Conservation (phyloP, 1,140 invertebrate genomes). For the Aradophagus sp. region DNA sequence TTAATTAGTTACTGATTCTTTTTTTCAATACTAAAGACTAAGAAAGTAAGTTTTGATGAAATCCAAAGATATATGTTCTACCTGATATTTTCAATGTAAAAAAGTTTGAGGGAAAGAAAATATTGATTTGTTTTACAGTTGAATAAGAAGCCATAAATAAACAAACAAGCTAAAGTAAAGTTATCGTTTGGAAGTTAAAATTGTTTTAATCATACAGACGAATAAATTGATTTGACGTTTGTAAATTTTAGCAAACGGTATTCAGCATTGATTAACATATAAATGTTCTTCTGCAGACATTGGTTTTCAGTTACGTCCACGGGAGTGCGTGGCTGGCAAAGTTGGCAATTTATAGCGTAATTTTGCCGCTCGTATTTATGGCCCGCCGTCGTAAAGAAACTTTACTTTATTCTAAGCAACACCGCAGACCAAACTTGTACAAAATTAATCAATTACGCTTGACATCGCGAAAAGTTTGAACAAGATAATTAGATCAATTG, state of each 20-base stretch:
- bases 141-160: no score
- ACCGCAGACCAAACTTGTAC: constrained; percentile 10
- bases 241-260: no score
- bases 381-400: constrained; percentile 20
- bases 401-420: constrained; percentile 47
- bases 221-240: neutral
- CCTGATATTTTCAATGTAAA: no score
- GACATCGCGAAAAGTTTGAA: constrained; percentile 30
- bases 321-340: constrained; percentile 28
- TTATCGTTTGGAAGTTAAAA: neutral
- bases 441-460: constrained; percentile 45
- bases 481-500: constrained; percentile 40
- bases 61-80: no score
- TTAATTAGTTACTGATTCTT: no score
- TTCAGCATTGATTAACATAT: neutral
- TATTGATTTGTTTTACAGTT: no score
- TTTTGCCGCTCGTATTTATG: constrained; percentile 47
- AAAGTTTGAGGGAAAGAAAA: no score
- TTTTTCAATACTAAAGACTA: no score
- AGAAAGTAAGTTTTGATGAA: no score
- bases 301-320: constrained; percentile 17
- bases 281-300: constrained; percentile 10
- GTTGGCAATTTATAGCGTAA: constrained; percentile 50
- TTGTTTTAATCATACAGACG: neutral
- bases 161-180: no score